Evolutionary conservation across 1,140 invertebrate genomes (phyloP), one percentile per base, ranked within the genome.

Genomic region (Aradophagus sp.): DNA sequence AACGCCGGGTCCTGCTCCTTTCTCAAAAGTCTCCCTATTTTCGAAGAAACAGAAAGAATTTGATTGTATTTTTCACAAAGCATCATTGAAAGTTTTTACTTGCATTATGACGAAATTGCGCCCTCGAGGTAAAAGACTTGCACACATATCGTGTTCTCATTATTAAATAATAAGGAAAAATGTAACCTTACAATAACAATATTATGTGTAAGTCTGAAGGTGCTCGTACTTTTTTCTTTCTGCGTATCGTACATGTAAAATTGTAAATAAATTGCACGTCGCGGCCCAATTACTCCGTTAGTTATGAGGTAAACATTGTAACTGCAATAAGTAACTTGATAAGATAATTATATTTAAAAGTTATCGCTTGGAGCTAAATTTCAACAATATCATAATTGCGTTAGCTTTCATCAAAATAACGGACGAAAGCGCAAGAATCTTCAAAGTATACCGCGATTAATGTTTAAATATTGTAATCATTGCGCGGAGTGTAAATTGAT

Each of bases 1-100:
- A 78, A 72, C 62, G 66, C 42, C 53, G 61, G 11, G 55, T 75
- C 61, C 65, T 73, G 13, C 23, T 20, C 38, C 26, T 19, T 70
- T 72, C 39, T 41, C 13, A 26, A 61, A 48, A 72, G 31, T 39
- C 50, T 70, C 56, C 68, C 42, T 59, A n/a, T n/a, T n/a, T n/a
- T n/a, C n/a, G n/a, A n/a, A n/a, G n/a, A n/a, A n/a, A n/a, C n/a
- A n/a, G n/a, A n/a, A n/a, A n/a, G n/a, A n/a, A n/a, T n/a, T n/a
- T n/a, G n/a, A n/a, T n/a, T n/a, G n/a, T n/a, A n/a, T n/a, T n/a
- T n/a, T n/a, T n/a, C n/a, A n/a, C n/a, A n/a, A n/a, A n/a, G n/a
- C n/a, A n/a, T n/a, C n/a, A n/a, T n/a, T n/a, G n/a, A n/a, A n/a
- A n/a, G n/a, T n/a, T n/a, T n/a, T n/a, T n/a, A n/a, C n/a, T n/a